phyloP scores from a whole-genome alignment of 2,113 vertebrate genomes.

The Tetraodon nigroviridis region DNA sequence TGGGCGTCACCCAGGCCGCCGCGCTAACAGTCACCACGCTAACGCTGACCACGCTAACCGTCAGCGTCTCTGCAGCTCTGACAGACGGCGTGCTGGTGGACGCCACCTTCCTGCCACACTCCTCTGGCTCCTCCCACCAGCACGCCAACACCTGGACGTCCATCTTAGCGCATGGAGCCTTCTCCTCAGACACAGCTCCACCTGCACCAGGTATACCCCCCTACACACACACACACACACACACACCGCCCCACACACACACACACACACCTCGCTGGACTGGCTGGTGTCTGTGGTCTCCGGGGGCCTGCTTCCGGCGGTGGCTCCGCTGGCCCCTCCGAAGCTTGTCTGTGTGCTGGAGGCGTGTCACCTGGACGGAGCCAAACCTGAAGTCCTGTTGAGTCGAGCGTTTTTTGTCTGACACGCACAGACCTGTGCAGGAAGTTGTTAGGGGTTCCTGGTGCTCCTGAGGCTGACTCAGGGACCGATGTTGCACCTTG shows the following conservation, averaged over 20 bases:
- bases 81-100: conserved; percentile 58
- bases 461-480: too few species aligned
- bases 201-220: conserved; percentile 66
- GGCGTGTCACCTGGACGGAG: conserved; percentile 68
- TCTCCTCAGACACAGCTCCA: conserved; percentile 59
- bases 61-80: conserved; percentile 60
- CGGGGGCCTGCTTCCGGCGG: conserved; percentile 70
- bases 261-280: background rate
- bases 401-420: conserved; percentile 65
- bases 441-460: too few species aligned
- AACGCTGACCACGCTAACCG: background rate
- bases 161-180: conserved; percentile 70
- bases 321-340: conserved; percentile 63
- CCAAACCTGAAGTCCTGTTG: conserved; percentile 60
- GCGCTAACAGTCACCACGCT: background rate
- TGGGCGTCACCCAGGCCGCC: background rate
- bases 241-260: too few species aligned
- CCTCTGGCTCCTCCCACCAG: conserved; percentile 22
- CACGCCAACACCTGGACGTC: conserved; percentile 72
- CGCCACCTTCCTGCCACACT: conserved; percentile 62
- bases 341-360: conserved; percentile 73
- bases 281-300: background rate
- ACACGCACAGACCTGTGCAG: conserved; percentile 36
- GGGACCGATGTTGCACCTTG: too few species aligned
- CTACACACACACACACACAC: conserved; percentile 2